These are phyloP conservation scores for Lycaena phlaeas DNA, from an alignment of 2,888 invertebrate species.

Conservation along the genomic window DNA sequence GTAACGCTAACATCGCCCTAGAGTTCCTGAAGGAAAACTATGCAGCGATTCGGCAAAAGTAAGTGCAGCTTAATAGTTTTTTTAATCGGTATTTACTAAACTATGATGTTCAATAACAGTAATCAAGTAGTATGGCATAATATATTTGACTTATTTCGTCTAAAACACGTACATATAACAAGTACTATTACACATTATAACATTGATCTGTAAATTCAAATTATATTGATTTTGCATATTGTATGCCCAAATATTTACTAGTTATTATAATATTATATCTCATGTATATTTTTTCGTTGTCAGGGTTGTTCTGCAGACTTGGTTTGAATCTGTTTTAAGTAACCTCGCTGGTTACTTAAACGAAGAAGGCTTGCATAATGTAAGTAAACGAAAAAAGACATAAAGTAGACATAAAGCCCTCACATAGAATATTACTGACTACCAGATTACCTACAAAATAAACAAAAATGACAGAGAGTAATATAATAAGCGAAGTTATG, in stretches of 20 bases:
- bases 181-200: too few relatives aligned
- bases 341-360: constrained; percentile 47
- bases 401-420: too few relatives aligned
- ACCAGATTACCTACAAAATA: too few relatives aligned
- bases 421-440: background rate
- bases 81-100: too few relatives aligned
- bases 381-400: constrained; percentile 32
- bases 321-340: constrained; percentile 39
- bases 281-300: constrained; percentile 17
- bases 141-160: too few relatives aligned
- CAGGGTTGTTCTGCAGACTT: constrained; percentile 44
- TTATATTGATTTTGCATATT: background rate
- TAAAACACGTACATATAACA: too few relatives aligned
- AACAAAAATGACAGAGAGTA: too few relatives aligned
- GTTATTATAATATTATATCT: background rate
- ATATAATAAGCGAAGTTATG: too few relatives aligned
- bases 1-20: constrained; percentile 41
- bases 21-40: constrained; percentile 39
- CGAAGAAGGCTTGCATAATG: constrained; percentile 44
- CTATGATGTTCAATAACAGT: too few relatives aligned
- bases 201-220: too few relatives aligned
- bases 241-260: background rate
- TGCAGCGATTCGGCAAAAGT: constrained; percentile 40
- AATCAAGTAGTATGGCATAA: too few relatives aligned
- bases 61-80: constrained; percentile 22